Evolutionary conservation across 2,888 invertebrate species (phyloP).

Genomic region (Cephus rjabovi): DNA sequence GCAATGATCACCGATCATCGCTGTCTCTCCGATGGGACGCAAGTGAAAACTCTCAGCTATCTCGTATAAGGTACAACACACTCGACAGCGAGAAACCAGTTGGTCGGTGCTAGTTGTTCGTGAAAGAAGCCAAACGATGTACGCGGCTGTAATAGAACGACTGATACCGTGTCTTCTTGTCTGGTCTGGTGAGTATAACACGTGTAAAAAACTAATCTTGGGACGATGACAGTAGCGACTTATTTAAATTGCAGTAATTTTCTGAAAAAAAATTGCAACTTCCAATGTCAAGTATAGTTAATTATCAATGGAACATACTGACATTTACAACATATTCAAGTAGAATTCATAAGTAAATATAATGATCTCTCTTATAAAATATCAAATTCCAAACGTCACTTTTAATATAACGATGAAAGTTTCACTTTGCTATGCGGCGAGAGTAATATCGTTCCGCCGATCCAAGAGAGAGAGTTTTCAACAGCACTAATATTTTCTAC

Average conservation of each 20-base stretch:
- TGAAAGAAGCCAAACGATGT: neutral
- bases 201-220: neutral
- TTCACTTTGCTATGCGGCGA: neutral
- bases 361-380: neutral
- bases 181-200: neutral
- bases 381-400: neutral
- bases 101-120: neutral
- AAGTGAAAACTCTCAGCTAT: neutral
- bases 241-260: neutral
- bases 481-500: neutral
- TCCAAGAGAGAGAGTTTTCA: neutral
- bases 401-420: neutral
- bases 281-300: neutral
- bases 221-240: neutral
- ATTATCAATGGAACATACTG: neutral
- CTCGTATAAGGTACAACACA: neutral
- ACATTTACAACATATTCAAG: neutral
- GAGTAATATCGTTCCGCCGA: neutral
- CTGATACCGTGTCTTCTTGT: neutral
- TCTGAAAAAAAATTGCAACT: neutral
- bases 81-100: neutral
- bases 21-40: neutral
- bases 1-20: neutral
- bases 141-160: neutral
- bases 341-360: neutral